Conservation (phyloP, 2,888 invertebrate species). For the Troilus luridus region DNA sequence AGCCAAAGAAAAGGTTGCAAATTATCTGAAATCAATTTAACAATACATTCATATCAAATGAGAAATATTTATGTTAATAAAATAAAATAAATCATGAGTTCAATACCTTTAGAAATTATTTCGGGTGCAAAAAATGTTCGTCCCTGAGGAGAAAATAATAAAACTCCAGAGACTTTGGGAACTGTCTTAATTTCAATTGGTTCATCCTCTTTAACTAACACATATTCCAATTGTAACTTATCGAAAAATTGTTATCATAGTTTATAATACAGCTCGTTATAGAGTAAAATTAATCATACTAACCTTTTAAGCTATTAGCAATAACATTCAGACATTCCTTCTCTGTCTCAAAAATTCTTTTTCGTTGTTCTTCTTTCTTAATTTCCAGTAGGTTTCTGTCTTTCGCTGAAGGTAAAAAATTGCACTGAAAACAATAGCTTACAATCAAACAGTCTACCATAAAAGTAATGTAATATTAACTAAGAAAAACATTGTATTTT, state of each 20-base stretch:
- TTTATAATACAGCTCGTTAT: not conserved
- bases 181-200: not conserved
- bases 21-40: not conserved
- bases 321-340: conserved; percentile 25
- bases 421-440: not conserved
- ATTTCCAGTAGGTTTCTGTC: conserved; percentile 25
- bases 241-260: not conserved
- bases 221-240: not conserved
- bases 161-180: not conserved
- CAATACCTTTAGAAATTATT: conserved; percentile 9
- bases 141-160: conserved; percentile 33
- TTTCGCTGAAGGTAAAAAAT: conserved; percentile 6
- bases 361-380: not conserved
- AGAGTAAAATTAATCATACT: not conserved
- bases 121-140: not conserved
- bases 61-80: not conserved
- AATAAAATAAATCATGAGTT: not conserved
- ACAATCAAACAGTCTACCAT: not conserved
- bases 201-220: not conserved
- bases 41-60: not conserved
- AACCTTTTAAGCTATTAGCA: conserved; percentile 37
- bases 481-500: not conserved
- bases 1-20: conserved; percentile 23
- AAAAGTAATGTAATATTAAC: not conserved
- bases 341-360: conserved; percentile 19